phyloP scores from a whole-genome alignment of 2,797 vertebrate species.

The Tangara arthus region DNA sequence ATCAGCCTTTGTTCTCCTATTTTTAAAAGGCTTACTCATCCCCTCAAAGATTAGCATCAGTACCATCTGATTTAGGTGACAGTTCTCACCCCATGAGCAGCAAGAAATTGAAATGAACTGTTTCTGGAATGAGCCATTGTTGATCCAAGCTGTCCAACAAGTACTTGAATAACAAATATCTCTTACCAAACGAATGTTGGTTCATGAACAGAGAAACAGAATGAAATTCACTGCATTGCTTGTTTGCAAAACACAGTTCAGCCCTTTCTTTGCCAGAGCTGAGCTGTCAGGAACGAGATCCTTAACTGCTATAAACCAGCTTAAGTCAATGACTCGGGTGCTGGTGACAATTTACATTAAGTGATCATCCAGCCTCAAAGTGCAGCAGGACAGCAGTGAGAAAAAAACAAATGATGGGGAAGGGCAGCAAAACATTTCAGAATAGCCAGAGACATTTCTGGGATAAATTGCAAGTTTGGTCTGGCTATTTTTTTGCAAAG shows the following conservation, averaged over 20 bases:
- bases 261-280: slow-evolving; percentile 22
- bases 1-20: slow-evolving; percentile 48
- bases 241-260: slow-evolving; percentile 54
- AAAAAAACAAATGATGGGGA: not conserved
- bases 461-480: not conserved
- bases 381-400: not conserved
- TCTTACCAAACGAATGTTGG: slow-evolving; percentile 49
- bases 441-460: not conserved
- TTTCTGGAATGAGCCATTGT: slow-evolving; percentile 62
- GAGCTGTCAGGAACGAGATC: slow-evolving; percentile 17
- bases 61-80: slow-evolving; percentile 59
- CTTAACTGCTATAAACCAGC: slow-evolving; percentile 14
- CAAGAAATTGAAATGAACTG: slow-evolving; percentile 51
- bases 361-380: not conserved
- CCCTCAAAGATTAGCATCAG: slow-evolving; percentile 48
- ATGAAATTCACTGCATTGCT: slow-evolving; percentile 34
- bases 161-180: slow-evolving; percentile 65
- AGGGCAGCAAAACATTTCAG: not conserved
- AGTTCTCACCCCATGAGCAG: slow-evolving; percentile 57
- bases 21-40: slow-evolving; percentile 61
- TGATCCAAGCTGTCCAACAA: slow-evolving; percentile 59
- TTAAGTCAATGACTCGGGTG: not conserved
- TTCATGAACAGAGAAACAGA: slow-evolving; percentile 57
- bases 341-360: not conserved
- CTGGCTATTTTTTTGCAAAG: not conserved